Evolutionary conservation across 2,888 invertebrate species (phyloP).

Genomic region (Eupithecia pulchellata): DNA sequence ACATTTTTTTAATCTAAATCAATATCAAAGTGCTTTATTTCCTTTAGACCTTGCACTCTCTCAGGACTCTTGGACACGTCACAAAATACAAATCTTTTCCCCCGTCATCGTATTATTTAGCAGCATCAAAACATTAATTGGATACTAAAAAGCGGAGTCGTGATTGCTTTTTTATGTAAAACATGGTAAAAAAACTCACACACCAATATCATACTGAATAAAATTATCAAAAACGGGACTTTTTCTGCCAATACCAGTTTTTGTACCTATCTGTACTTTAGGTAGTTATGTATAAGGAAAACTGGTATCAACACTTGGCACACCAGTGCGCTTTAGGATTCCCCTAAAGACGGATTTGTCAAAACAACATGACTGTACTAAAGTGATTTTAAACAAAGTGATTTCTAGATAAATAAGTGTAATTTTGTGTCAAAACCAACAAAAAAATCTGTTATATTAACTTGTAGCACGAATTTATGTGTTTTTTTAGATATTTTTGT

Average conservation of each 20-base stretch:
- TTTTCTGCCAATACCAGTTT: slow-evolving; percentile 9
- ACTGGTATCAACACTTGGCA: slow-evolving; percentile 3
- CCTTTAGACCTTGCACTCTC: too few relatives aligned
- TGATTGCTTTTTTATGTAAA: neutral
- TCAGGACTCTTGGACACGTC: too few relatives aligned
- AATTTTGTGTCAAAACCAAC: neutral
- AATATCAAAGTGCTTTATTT: too few relatives aligned
- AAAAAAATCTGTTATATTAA: neutral
- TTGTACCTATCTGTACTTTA: neutral
- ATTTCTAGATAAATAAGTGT: neutral
- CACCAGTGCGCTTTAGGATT: neutral
- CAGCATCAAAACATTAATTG: too few relatives aligned
- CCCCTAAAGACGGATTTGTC: neutral
- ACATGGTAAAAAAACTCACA: neutral
- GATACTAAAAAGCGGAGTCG: too few relatives aligned
- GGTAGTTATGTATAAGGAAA: neutral
- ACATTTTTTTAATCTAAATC: too few relatives aligned
- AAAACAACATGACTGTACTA: neutral
- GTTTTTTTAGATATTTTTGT: neutral
- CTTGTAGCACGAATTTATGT: neutral
- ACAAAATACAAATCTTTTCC: too few relatives aligned
- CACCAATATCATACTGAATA: neutral
- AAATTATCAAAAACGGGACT: slow-evolving; percentile 7
- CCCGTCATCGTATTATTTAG: too few relatives aligned
- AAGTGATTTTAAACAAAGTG: neutral